Evolutionary conservation across 2,888 invertebrate species (phyloP), one percentile per base, ranked within the genome.

Genomic region (Thereva nobilitata): DNA sequence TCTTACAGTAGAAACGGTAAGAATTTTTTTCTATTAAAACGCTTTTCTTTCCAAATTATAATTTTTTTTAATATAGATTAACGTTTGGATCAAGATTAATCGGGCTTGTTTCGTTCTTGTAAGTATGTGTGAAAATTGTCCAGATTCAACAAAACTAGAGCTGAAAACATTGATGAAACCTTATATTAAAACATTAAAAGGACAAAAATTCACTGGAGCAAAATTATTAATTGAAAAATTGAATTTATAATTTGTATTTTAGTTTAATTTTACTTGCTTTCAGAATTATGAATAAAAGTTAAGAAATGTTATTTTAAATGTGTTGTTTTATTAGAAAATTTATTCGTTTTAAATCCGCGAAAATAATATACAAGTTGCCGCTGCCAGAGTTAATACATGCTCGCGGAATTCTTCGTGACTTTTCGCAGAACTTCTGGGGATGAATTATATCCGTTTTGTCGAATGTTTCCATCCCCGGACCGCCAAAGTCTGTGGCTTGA

Each of bases 71-170:
- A 67, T 69, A 0, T 82, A 89, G 89, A 74, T 90, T 2, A 77
- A 84, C 70, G 75, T 78, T 9, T 92, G 92, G 92, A 77, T 90
- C 61, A 79, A 83, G 53, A 86, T 86, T 49, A 93, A 93, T 75
- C 84, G 93, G 71, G 90, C 89, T 0, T 92, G 91, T 73, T 93
- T 91, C 77, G 82, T 92, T 65, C 78, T 93, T 6, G 79, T 92
- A 2, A 83, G 86, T 59, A 76, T 89, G 23, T 83, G 88, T 50
- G 90, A 91, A 79, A 88, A 85, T 74, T 86, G 86, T 72, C 76
- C 78, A 0, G 79, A 82, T 5, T 75, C 76, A 5, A 77, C 83
- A 5, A 82, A 82, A 34, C 77, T 77, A 35, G 75, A 79, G 61
- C 73, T 90, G 3, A 83, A 83, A 72, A 75, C 78, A 42, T 83